Evolutionary conservation across 1,140 invertebrate genomes (phyloP), one percentile per base, ranked within the genome.

Genomic region (Drosophila lacertosa): DNA sequence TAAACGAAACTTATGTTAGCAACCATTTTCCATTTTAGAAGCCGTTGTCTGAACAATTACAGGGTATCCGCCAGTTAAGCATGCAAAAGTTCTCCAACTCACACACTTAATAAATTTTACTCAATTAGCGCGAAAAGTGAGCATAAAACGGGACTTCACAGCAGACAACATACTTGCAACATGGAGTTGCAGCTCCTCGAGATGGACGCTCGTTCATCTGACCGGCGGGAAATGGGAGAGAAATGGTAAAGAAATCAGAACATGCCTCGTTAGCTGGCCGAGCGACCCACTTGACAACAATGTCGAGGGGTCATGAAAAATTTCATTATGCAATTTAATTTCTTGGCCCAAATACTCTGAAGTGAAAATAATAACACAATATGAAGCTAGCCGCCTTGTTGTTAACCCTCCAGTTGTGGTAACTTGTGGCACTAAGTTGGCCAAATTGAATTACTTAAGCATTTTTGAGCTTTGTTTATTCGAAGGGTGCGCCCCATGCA

Each of bases 391-490:
- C 22, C 35, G 26, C 16, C 40, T 53, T 55, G 51, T 53, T 55
- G 51, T 57, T 65, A 65, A 44, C 54, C 64, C 64, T 67, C 64
- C 44, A 29, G n/a, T n/a, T n/a, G 55, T 20, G 44, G 35, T 67
- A 67, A 59, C 20, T 67, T 51, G 55, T 59, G 45, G 45, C 64
- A 59, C 59, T 67, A 67, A 40, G 44, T 67, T 67, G 54, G 44
- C 64, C 55, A 67, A 67, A 67, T 67, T 60, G 55, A 67, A 69
- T 69, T 69, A 69, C 66, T 69, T 63, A 69, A 62, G 58, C 50
- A 69, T 63, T 69, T 62, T 62, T 37, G 48, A n/a, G 22, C 48
- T 54, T 60, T 69, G 66, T 69, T 69, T 60, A 63, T 47, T 62
- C 62, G 47, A 69, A 69, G 66, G 66, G 66, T 69, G 58, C 58